Conservation (phyloP, 2,113 vertebrate genomes). For the Alaudala cheleensis region DNA sequence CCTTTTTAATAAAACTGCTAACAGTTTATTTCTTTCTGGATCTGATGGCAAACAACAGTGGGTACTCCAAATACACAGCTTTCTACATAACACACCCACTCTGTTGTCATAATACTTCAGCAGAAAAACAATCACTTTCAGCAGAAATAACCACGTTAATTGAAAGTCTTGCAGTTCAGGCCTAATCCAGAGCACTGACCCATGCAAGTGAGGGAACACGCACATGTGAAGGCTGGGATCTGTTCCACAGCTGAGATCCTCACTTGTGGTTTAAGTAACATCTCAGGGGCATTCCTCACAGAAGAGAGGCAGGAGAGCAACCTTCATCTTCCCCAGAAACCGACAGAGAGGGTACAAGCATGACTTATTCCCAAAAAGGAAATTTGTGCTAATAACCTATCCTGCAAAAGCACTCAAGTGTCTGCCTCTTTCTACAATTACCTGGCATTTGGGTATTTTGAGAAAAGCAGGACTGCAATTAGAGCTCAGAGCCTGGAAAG, state of each 20-base stretch:
- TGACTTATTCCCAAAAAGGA: background rate
- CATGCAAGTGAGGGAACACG: background rate
- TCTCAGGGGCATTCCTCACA: background rate
- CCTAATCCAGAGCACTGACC: background rate
- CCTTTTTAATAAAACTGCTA: slow-evolving; percentile 29
- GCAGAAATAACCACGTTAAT: background rate
- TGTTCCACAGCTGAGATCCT: background rate
- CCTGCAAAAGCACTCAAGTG: background rate
- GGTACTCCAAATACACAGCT: background rate
- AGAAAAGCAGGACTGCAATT: background rate
- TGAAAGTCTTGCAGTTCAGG: background rate
- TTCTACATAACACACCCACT: background rate
- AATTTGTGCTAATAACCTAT: background rate
- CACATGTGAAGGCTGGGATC: background rate
- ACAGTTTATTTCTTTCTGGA: background rate
- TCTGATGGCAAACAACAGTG: background rate
- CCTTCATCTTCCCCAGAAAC: background rate
- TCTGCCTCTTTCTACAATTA: background rate
- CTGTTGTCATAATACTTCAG: background rate
- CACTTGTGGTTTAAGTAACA: accelerated
- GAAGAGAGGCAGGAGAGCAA: background rate
- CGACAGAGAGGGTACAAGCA: accelerated
- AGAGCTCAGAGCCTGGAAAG: background rate
- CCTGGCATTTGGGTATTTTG: background rate
- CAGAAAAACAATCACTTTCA: background rate